These are phyloP conservation scores for Saxidomus purpurata DNA, from an alignment of 1,140 invertebrate genomes.

Conservation along the genomic window DNA sequence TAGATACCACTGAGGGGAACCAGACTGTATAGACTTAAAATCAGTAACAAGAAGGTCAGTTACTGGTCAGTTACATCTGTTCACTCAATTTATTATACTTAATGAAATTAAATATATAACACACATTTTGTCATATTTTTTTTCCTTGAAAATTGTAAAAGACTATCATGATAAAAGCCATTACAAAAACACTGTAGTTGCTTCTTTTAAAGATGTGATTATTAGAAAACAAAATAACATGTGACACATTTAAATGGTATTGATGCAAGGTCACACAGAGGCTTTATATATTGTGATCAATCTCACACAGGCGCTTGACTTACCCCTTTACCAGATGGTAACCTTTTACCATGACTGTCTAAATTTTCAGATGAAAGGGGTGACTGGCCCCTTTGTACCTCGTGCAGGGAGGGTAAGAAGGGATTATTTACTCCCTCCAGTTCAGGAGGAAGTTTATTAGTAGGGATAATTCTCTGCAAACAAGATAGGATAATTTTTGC, in stretches of 20 bases:
- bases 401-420: conserved; percentile 11
- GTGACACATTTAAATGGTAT: not conserved
- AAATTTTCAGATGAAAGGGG: not conserved
- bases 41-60: no score
- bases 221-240: not conserved
- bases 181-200: no score
- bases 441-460: conserved; percentile 56
- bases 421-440: conserved; percentile 44
- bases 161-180: no score
- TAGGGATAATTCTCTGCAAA: conserved; percentile 55
- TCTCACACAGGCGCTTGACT: conserved; percentile 41
- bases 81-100: no score
- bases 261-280: conserved; percentile 7
- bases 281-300: conserved; percentile 13
- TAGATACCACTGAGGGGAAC: no score
- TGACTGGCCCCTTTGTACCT: conserved; percentile 1
- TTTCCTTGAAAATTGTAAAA: no score
- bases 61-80: no score
- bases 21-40: no score
- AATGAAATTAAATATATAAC: no score
- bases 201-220: no score
- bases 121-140: no score
- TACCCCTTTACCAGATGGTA: conserved; percentile 18
- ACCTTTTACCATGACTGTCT: not conserved
- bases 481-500: not conserved